Conservation (phyloP, 92 coral and sea anemone species). For the Micromussa lordhowensis region DNA sequence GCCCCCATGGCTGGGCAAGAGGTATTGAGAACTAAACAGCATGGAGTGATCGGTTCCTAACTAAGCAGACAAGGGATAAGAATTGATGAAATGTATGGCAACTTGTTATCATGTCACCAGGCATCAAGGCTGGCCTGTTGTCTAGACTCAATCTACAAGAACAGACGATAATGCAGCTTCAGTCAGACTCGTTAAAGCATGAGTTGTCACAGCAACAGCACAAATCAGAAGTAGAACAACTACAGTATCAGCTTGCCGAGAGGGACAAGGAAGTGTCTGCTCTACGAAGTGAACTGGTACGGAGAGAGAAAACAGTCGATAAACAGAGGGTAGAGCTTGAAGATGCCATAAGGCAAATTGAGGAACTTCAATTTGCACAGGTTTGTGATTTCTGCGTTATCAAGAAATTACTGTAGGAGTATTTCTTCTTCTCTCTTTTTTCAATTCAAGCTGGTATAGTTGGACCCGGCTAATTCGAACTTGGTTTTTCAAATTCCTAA, state of each 20-base stretch:
- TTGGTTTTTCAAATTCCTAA: no score
- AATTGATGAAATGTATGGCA: neutral
- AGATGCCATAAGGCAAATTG: conserved; percentile 76
- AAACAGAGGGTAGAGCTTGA: conserved; percentile 87
- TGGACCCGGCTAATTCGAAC: no score
- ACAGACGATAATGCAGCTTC: conserved; percentile 91
- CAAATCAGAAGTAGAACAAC: conserved; percentile 78
- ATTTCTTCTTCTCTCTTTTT: no score
- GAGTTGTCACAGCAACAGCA: conserved; percentile 83
- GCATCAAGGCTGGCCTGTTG: conserved; percentile 84
- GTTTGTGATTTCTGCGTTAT: conserved; percentile 35
- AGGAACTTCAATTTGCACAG: conserved; percentile 85
- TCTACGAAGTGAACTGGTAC: conserved; percentile 80
- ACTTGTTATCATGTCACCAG: neutral
- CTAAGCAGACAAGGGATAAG: neutral
- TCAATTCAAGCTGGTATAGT: no score
- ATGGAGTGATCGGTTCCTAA: neutral
- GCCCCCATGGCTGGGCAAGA: no score
- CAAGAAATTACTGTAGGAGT: no score
- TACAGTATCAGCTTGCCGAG: conserved; percentile 82
- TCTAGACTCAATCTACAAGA: conserved; percentile 92
- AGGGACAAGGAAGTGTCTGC: conserved; percentile 86
- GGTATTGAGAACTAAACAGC: no score
- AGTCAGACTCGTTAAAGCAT: conserved; percentile 86
- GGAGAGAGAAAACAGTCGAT: conserved; percentile 82